A percentile compares a stretch with the other conserved stretches of the same genome.
These are phyloP conservation scores for Timema podura DNA, from an alignment of 2,888 invertebrate genomes.

Conservation along the genomic window DNA sequence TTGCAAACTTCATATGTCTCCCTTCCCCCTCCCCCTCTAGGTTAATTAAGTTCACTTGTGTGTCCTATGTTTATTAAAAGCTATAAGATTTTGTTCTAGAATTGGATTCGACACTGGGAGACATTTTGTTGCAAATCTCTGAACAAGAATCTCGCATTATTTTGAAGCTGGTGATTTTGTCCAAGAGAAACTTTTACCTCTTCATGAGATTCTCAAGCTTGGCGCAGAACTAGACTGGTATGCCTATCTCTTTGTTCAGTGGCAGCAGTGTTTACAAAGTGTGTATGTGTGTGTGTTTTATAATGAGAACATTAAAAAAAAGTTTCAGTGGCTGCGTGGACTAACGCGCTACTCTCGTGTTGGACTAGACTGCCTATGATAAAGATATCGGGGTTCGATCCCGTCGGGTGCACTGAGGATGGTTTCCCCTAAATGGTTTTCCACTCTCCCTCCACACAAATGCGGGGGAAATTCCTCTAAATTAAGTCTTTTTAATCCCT, in stretches of 20 bases:
- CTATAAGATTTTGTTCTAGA: no score
- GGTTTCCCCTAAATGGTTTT: no score
- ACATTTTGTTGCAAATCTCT: constrained; percentile 72
- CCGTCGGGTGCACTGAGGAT: not conserved
- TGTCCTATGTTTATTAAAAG: no score
- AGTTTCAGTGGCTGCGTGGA: not conserved
- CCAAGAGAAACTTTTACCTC: constrained; percentile 53
- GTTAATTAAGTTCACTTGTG: no score
- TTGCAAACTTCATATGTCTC: no score
- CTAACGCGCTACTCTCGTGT: no score
- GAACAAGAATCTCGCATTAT: constrained; percentile 77
- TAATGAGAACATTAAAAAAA: not conserved
- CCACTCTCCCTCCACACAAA: no score
- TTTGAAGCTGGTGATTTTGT: constrained; percentile 61
- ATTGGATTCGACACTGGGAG: constrained; percentile 71
- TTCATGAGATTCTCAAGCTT: constrained; percentile 55
- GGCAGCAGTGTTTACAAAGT: not conserved
- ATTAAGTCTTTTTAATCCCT: no score
- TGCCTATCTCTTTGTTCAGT: constrained; percentile 27
- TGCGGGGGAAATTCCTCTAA: no score
- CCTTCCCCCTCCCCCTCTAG: no score
- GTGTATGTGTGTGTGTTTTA: not conserved
- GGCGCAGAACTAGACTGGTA: constrained; percentile 70
- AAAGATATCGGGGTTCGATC: not conserved
- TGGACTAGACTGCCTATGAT: no score